Conservation (phyloP, 2,888 invertebrate species). For the Leistus spinibarbis region DNA sequence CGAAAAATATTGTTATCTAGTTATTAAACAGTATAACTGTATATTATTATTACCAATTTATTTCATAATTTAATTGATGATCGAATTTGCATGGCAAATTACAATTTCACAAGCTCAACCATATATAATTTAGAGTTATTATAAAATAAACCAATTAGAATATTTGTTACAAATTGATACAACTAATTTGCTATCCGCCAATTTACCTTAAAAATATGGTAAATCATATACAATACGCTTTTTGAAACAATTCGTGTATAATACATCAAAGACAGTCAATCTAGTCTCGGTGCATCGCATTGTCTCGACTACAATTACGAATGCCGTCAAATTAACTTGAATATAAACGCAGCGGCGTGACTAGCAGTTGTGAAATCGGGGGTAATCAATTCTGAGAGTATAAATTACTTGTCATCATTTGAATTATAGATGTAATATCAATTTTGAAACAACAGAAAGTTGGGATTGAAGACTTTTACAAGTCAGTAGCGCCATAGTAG, state of each 20-base stretch:
- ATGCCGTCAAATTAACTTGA: background rate
- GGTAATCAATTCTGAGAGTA: background rate
- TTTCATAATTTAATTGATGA: too few relatives aligned
- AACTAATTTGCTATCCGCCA: background rate
- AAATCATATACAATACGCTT: background rate
- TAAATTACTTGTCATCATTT: slow-evolving; percentile 1
- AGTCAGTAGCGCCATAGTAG: background rate
- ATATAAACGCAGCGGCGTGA: slow-evolving; percentile 8
- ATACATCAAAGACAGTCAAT: background rate
- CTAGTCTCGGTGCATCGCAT: background rate
- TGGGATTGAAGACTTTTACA: background rate
- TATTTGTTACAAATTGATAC: background rate
- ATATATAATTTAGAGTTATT: too few relatives aligned
- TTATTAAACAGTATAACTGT: too few relatives aligned
- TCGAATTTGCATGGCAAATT: too few relatives aligned
- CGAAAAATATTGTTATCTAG: too few relatives aligned
- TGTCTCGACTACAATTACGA: background rate
- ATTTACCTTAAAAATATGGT: background rate
- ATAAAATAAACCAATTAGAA: too few relatives aligned
- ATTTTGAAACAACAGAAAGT: background rate
- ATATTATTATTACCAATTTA: too few relatives aligned
- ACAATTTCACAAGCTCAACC: too few relatives aligned
- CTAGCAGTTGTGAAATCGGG: slow-evolving; percentile 6
- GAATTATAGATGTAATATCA: background rate
- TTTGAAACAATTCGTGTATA: background rate